Conservation (phyloP, 2,888 invertebrate species). For the Machimus rusticus region DNA sequence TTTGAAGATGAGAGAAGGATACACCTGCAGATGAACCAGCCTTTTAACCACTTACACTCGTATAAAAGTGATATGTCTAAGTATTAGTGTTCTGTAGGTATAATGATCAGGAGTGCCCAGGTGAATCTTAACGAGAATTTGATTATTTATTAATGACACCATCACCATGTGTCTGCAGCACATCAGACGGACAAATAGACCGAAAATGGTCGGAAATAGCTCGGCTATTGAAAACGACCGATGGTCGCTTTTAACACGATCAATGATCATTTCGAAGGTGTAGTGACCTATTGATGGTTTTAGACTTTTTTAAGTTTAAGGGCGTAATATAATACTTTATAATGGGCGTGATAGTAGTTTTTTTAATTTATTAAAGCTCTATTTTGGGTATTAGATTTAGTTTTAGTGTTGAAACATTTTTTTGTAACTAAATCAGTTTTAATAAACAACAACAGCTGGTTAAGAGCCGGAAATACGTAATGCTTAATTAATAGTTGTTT, state of each 20-base stretch:
- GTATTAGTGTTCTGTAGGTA: neutral
- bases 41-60: neutral
- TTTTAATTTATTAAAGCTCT: no score
- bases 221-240: neutral
- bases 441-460: no score
- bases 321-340: neutral
- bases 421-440: no score
- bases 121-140: conserved; percentile 51
- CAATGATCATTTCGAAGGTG: neutral
- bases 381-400: no score
- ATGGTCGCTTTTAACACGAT: neutral
- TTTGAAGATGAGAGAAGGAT: neutral
- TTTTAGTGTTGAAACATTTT: no score
- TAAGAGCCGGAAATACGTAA: no score
- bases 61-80: neutral
- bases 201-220: neutral
- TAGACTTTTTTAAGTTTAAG: neutral
- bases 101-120: neutral
- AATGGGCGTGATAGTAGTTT: neutral
- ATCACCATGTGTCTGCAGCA: neutral
- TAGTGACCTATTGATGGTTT: neutral
- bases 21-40: neutral
- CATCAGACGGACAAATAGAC: neutral
- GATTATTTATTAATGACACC: conserved; percentile 53
- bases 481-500: no score